Conservation (phyloP, 2,888 invertebrate genomes). For the Physocephala rufipes region DNA sequence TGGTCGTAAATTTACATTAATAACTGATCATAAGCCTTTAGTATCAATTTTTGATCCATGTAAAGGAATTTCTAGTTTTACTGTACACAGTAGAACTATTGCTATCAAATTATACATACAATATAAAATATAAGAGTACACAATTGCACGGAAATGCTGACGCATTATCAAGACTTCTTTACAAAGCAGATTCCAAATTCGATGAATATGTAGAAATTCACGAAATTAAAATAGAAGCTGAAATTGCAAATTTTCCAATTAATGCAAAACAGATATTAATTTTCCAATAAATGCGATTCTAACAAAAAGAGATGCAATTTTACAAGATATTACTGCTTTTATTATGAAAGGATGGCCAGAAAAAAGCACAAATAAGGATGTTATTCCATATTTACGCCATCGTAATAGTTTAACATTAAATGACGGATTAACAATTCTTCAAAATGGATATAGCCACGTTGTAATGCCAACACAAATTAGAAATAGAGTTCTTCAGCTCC, state of each 20-base stretch:
- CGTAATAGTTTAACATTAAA: constrained; percentile 28
- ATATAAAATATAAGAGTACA: constrained; percentile 2
- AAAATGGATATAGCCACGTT: constrained; percentile 31
- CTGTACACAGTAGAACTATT: constrained; percentile 28
- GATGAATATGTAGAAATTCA: no score
- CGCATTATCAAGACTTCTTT: neutral
- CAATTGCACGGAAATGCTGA: neutral
- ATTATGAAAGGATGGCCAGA: neutral
- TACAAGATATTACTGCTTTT: no score
- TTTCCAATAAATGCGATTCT: no score
- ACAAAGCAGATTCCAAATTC: neutral
- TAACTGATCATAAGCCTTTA: no score
- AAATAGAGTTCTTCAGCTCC: constrained; percentile 27
- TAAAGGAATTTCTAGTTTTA: no score
- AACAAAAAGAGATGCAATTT: no score
- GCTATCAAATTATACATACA: constrained; percentile 3
- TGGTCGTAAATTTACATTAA: no score
- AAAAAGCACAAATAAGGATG: constrained; percentile 30
- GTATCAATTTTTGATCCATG: no score
- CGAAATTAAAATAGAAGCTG: no score
- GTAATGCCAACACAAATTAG: constrained; percentile 29
- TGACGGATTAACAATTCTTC: constrained; percentile 26
- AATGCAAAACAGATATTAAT: no score
- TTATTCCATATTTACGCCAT: constrained; percentile 19
- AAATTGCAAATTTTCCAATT: no score